A percentile compares a stretch with the other conserved stretches of the same genome.
These are phyloP conservation scores for Gadus chalcogrammus DNA, from an alignment of 2,113 vertebrate species.

Conservation along the genomic window DNA sequence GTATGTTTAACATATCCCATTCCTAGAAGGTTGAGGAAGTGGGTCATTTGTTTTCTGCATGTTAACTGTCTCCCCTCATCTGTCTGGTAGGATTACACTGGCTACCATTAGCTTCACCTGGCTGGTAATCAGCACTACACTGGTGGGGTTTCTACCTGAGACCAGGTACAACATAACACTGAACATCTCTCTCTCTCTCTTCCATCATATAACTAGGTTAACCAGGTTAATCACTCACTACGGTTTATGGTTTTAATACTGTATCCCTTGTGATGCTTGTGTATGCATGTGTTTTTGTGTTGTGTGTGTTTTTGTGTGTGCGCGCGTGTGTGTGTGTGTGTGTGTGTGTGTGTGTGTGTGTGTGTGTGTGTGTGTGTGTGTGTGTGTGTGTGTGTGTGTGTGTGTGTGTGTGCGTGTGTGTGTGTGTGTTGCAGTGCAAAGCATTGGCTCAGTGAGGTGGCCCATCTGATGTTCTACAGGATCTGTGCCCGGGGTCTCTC, in stretches of 20 bases:
- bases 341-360: too few relatives aligned
- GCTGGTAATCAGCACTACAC: conserved; percentile 81
- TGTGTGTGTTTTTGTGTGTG: too few relatives aligned
- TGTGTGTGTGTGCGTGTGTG: too few relatives aligned
- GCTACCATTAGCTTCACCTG: conserved; percentile 84
- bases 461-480: conserved; percentile 89
- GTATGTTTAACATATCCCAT: too few relatives aligned
- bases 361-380: too few relatives aligned
- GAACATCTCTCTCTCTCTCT: background rate
- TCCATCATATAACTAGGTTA: background rate
- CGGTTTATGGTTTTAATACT: too few relatives aligned
- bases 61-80: background rate
- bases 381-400: too few relatives aligned
- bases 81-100: conserved; percentile 77
- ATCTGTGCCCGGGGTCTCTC: conserved; percentile 90
- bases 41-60: too few relatives aligned
- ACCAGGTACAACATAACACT: conserved; percentile 73
- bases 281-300: too few relatives aligned
- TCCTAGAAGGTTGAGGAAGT: too few relatives aligned
- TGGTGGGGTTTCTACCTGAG: conserved; percentile 84
- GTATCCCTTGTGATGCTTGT: too few relatives aligned
- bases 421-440: conserved; percentile 71
- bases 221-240: background rate
- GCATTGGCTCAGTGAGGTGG: conserved; percentile 83
- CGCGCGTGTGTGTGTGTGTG: too few relatives aligned